Conservation (phyloP, 2,888 invertebrate genomes). For the Leucophora obtusa region DNA sequence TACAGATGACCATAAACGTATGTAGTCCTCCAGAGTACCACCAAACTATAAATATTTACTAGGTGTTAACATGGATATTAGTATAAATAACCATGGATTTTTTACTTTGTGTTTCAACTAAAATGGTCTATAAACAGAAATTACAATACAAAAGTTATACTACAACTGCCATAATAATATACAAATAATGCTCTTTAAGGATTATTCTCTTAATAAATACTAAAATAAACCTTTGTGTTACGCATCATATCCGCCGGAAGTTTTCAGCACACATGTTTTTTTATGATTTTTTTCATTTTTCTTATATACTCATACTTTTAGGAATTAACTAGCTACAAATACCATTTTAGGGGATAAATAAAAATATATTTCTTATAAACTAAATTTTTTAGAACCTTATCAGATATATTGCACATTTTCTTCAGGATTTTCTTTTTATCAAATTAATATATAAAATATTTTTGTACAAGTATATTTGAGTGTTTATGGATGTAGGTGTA, state of each 20-base stretch:
- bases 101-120: background rate
- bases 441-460: background rate
- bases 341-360: constrained; percentile 3
- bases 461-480: too few relatives aligned
- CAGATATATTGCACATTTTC: constrained; percentile 51
- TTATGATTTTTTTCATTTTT: background rate
- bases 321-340: constrained; percentile 52
- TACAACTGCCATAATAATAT: constrained; percentile 13
- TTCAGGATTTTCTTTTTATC: background rate
- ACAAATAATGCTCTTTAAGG: constrained; percentile 16
- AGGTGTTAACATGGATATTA: constrained; percentile 44
- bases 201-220: constrained; percentile 25
- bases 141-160: background rate
- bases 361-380: background rate
- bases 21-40: background rate
- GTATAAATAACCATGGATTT: constrained; percentile 20
- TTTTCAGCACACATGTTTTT: constrained; percentile 16
- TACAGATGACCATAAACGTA: background rate
- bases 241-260: constrained; percentile 45
- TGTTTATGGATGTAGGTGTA: too few relatives aligned
- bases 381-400: constrained; percentile 39
- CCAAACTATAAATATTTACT: constrained; percentile 45
- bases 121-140: constrained; percentile 2
- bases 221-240: constrained; percentile 24
- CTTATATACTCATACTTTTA: constrained; percentile 48